Conservation (phyloP, 2,797 vertebrate genomes). For the Halcyon badia region DNA sequence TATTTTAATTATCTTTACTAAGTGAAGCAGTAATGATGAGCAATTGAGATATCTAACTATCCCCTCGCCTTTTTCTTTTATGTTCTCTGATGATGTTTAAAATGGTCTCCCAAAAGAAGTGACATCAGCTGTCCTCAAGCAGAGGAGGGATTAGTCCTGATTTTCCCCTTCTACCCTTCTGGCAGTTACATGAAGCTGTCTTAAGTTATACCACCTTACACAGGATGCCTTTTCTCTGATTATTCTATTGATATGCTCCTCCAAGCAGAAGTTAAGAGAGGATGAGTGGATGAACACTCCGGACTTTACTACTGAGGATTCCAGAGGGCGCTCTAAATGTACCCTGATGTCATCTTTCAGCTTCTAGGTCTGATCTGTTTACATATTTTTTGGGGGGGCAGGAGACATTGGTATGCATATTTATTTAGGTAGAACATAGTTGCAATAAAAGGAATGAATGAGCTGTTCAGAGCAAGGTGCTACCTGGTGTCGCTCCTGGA, state of each 20-base stretch:
- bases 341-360: not conserved
- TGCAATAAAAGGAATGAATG: too few species aligned
- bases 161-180: not conserved
- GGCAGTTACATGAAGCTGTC: not conserved
- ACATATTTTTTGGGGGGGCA: accelerated
- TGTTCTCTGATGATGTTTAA: not conserved
- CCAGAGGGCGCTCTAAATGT: not conserved
- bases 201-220: not conserved
- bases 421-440: too few species aligned
- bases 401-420: too few species aligned
- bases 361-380: not conserved
- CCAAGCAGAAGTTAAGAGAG: not conserved
- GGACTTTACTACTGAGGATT: not conserved
- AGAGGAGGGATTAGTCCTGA: not conserved
- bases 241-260: not conserved
- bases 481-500: not conserved
- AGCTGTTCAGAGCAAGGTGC: not conserved
- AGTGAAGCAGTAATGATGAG: not conserved
- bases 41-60: not conserved
- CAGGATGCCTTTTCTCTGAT: not conserved
- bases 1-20: not conserved
- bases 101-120: not conserved
- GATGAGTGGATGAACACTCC: not conserved
- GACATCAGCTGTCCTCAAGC: not conserved
- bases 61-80: not conserved